Evolutionary conservation across 2,113 vertebrate species (phyloP), one percentile per base, ranked within the genome.

Genomic region (Myiopsitta monachus): DNA sequence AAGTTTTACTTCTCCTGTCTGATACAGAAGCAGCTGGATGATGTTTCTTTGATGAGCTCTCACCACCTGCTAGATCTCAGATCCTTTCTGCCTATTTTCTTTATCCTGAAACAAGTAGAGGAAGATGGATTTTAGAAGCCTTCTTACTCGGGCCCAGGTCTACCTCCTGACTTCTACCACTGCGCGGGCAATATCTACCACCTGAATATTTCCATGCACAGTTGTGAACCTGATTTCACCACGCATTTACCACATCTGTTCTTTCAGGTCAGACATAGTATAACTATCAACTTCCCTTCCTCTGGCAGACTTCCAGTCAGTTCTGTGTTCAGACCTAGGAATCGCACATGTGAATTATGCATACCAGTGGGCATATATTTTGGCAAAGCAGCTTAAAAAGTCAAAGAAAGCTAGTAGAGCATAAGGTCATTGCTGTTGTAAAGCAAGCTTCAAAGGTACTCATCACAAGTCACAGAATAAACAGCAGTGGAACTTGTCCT

Each of bases 401-500:
- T 54, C 75, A 79, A 75, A 93, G 26, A 26, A 88, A 82, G 12
- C 70, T 7, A 23, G 74, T 31, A 82, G n/a, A 91, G 41, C 46
- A 38, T 83, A 77, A 90, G 88, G 87, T 89, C 62, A 39, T 5
- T 87, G 87, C 74, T 88, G 27, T 38, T 89, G 83, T 69, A 94
- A 83, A 85, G 74, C 11, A 64, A 90, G 69, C 83, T 85, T 83
- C 94, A 96, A 90, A 97, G 91, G 89, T 67, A 94, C 87, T 44
- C 92, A 92, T 85, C 94, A 94, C n/a, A 44, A 83, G 57, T 11
- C 77, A 64, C 76, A 76, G 57, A 92, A 94, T 77, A 97, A 94
- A 94, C 90, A 97, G 83, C 92, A 87, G 10, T 44, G 82, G 52
- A 73, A 94, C 84, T 96, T 94, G 83, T 79, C 86, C 76, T 88